Conservation (phyloP, 30 jellyfish, hydroid and myxozoan genomes). For the Rhopilema esculentum region DNA sequence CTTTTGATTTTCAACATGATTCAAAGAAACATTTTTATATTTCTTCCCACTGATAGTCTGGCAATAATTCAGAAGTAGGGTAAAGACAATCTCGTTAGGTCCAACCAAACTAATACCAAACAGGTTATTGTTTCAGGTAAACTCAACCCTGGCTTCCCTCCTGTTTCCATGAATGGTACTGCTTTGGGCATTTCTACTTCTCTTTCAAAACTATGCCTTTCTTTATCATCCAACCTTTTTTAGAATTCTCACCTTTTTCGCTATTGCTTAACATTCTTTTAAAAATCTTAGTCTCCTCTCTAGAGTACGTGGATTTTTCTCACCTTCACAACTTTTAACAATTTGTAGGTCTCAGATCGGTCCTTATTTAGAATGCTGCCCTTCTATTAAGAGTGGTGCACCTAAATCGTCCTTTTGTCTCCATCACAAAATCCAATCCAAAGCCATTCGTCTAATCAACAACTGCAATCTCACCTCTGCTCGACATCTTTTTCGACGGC, state of each 20-base stretch:
- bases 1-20: too few relatives aligned
- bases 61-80: not conserved
- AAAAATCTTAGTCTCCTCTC: too few relatives aligned
- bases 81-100: not conserved
- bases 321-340: not conserved
- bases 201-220: too few relatives aligned
- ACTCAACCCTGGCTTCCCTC: not conserved
- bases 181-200: too few relatives aligned
- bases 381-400: not conserved
- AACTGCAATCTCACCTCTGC: not conserved
- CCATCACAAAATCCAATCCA: not conserved
- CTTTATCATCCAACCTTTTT: not conserved
- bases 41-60: not conserved
- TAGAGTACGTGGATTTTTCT: too few relatives aligned
- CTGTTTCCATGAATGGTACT: too few relatives aligned
- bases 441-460: conserved; percentile 1
- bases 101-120: not conserved
- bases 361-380: not conserved
- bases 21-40: too few relatives aligned
- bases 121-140: not conserved
- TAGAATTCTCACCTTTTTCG: not conserved
- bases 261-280: too few relatives aligned
- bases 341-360: not conserved
- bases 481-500: not conserved
- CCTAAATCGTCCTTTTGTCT: not conserved